Evolutionary conservation across 2,888 invertebrate genomes (phyloP), one percentile per base, ranked within the genome.

Genomic region (Poecilus cupreus): DNA sequence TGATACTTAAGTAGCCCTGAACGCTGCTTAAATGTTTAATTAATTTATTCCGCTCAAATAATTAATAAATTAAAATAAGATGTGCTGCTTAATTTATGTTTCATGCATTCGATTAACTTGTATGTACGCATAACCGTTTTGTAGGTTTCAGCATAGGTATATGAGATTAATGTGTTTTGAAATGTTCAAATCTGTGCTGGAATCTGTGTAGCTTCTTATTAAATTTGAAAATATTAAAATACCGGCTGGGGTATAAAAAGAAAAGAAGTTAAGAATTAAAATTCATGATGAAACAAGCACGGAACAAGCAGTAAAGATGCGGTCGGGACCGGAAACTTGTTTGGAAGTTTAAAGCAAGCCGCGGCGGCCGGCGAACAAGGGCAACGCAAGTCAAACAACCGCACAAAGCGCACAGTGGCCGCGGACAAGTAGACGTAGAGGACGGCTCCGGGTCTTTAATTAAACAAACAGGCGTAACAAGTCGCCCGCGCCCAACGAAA

Each of bases 381-480:
- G 54, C 3, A 22, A 11, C 10, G 54, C 54, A 54, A 54, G 54
- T 54, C 54, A 54, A 54, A 54, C 22, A 54, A 54, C 54, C 54
- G 54, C 54, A 22, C 54, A 54, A 54, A 54, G 54, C 22, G 54
- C 0, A 22, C 20, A 22, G 16, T 22, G 54, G 22, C 20, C 54
- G 20, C 54, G 11, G 11, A 22, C 54, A 20, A 13, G 5, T 3
- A 32, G 32, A 20, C 18, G 5, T 3, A 32, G 32, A 32, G 32
- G 32, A 10, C 22, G 54, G 54, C 54, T 32, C n/a, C 64, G 37
- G 13, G 10, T 24, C 68, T 68, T 68, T 68, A 68, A 68, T 68
- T 68, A 32, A 68, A 37, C 37, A 68, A 68, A 68, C 37, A 26
- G 26, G 37, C 37, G 68, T 68, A 26, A 26, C 68, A 68, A 68